These are phyloP conservation scores for Acrocephalus arundinaceus DNA, from an alignment of 2,113 vertebrate species.

Conservation along the genomic window DNA sequence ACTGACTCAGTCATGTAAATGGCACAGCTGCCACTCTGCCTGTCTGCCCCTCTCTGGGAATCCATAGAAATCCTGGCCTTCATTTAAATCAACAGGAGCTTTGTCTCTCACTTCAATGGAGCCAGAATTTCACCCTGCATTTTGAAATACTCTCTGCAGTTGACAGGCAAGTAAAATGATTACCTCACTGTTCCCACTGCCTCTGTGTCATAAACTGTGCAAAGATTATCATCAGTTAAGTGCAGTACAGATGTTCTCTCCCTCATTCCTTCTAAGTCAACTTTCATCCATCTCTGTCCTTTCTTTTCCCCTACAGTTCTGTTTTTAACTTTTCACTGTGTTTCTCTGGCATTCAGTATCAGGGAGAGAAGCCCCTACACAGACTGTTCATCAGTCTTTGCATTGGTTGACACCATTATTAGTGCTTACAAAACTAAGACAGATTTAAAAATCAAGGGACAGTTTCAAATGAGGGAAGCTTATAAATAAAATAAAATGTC, in stretches of 20 bases:
- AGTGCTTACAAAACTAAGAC: background rate
- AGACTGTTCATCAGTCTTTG: constrained; percentile 21
- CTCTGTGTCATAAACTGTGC: constrained; percentile 39
- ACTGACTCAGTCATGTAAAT: background rate
- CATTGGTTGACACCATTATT: constrained; percentile 15
- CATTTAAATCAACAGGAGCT: constrained; percentile 27
- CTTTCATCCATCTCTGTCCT: constrained; percentile 17
- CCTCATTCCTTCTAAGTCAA: constrained; percentile 9
- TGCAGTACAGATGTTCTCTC: constrained; percentile 44
- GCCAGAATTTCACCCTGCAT: constrained; percentile 11
- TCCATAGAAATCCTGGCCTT: background rate
- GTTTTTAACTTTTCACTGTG: background rate
- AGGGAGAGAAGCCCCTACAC: background rate
- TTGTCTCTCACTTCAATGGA: constrained; percentile 12
- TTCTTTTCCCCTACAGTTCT: background rate
- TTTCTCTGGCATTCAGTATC: background rate
- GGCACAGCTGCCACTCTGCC: background rate
- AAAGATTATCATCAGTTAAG: constrained; percentile 43
- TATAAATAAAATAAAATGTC: constrained; percentile 49
- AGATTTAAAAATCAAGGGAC: constrained; percentile 64
- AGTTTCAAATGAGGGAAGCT: constrained; percentile 47
- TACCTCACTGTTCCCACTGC: background rate
- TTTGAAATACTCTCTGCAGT: constrained; percentile 20
- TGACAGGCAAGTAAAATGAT: constrained; percentile 45
- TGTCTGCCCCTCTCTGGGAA: background rate